These are phyloP conservation scores for Pandemis cinnamomeana DNA, from an alignment of 2,888 invertebrate genomes.

Conservation along the genomic window DNA sequence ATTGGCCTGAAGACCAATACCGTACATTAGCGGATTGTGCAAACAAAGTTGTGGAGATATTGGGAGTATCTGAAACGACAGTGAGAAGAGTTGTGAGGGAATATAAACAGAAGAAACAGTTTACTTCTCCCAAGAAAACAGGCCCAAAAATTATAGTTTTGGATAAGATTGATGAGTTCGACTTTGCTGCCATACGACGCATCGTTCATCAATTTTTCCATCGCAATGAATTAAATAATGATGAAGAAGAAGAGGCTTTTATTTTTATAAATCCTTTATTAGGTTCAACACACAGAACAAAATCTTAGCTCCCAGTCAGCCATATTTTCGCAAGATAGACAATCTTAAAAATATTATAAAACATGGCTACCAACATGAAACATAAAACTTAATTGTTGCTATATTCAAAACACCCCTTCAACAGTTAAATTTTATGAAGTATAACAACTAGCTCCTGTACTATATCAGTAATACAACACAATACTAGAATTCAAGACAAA, in stretches of 20 bases:
- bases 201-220: conserved; percentile 18
- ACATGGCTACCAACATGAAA: too few relatives aligned
- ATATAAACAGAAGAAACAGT: conserved; percentile 19
- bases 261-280: too few relatives aligned
- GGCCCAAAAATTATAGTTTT: conserved; percentile 21
- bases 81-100: conserved; percentile 28
- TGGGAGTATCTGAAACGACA: conserved; percentile 21
- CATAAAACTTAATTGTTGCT: neutral
- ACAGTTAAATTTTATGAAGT: too few relatives aligned
- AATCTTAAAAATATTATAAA: too few relatives aligned
- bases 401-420: neutral
- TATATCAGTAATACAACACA: too few relatives aligned
- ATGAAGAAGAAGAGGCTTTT: too few relatives aligned
- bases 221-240: neutral
- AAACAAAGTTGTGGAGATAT: conserved; percentile 22
- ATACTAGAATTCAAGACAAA: too few relatives aligned
- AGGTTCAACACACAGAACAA: too few relatives aligned
- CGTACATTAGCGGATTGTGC: conserved; percentile 13
- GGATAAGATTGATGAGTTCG: conserved; percentile 19
- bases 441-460: too few relatives aligned
- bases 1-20: conserved; percentile 13
- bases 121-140: conserved; percentile 20
- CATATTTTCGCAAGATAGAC: too few relatives aligned
- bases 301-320: too few relatives aligned
- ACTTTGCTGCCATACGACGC: conserved; percentile 12